These are phyloP conservation scores for Creontiades dilutus DNA, from an alignment of 2,888 invertebrate genomes.

Conservation along the genomic window DNA sequence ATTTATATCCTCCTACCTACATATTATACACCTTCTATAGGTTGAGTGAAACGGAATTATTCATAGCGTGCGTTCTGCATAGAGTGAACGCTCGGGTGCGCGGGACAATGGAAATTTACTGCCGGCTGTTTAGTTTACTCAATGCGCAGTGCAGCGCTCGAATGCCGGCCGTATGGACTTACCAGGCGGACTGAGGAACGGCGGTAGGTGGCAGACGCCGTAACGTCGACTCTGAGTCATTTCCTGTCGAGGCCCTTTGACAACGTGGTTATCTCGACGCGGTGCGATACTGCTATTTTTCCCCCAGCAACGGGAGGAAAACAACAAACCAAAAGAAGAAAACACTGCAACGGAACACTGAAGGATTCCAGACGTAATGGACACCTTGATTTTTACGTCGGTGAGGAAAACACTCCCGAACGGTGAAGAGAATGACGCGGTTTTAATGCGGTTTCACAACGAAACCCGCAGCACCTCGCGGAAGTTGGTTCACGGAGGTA, in stretches of 20 bases:
- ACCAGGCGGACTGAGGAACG: conserved; percentile 58
- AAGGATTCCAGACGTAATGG: too few species aligned
- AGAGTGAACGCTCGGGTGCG: background rate
- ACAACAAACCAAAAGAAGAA: background rate
- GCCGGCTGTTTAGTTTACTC: too few species aligned
- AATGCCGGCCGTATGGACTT: background rate
- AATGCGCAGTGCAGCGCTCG: too few species aligned
- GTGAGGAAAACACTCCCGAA: background rate
- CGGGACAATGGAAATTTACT: background rate
- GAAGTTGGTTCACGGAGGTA: conserved; percentile 25
- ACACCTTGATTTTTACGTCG: too few species aligned
- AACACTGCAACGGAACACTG: background rate
- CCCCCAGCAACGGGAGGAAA: background rate
- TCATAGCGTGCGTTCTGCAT: background rate
- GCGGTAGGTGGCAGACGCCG: conserved; percentile 67
- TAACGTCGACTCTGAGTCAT: conserved; percentile 64
- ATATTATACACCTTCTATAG: too few species aligned
- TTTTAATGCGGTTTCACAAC: background rate
- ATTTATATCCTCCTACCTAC: too few species aligned
- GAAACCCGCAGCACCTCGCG: conserved; percentile 3
- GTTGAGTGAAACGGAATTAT: too few species aligned
- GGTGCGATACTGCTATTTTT: conserved; percentile 18
- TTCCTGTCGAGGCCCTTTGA: conserved; percentile 49
- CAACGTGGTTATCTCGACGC: conserved; percentile 28
- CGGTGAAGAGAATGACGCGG: background rate